Conservation (phyloP, 2,113 vertebrate species). For the Alligator mississippiensis region DNA sequence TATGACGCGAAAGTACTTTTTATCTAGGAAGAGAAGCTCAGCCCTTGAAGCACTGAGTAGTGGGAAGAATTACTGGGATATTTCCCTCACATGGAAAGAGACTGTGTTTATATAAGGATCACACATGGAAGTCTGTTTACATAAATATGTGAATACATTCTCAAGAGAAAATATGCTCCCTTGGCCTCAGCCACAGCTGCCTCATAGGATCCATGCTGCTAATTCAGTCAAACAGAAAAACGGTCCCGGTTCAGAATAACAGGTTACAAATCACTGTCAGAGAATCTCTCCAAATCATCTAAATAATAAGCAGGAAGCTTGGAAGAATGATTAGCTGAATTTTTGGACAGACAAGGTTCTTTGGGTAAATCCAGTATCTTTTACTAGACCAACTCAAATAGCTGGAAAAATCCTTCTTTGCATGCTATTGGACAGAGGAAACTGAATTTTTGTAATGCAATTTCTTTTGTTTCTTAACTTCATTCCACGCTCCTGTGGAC, state of each 20-base stretch:
- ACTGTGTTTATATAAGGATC: too few species aligned
- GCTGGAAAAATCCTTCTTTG: too few species aligned
- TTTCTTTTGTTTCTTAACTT: background rate
- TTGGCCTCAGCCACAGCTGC: background rate
- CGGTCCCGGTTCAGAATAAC: background rate
- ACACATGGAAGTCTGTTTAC: background rate
- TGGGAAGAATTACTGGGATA: background rate
- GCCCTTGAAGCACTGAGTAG: background rate
- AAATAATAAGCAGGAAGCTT: background rate
- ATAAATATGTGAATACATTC: background rate
- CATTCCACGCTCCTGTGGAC: background rate
- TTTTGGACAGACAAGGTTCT: too few species aligned
- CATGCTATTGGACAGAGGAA: too few species aligned
- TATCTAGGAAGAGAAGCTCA: background rate
- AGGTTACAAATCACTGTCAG: background rate
- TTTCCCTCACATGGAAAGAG: background rate
- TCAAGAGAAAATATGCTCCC: background rate
- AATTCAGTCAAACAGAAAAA: background rate
- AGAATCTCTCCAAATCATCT: background rate
- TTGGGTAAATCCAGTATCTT: too few species aligned
- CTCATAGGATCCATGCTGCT: background rate
- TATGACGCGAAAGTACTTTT: background rate
- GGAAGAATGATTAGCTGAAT: background rate
- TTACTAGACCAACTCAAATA: too few species aligned
- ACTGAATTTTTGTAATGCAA: too few species aligned